These are phyloP conservation scores for Cercopithecus diana DNA, from an alignment of 2,797 vertebrate species.

Conservation along the genomic window DNA sequence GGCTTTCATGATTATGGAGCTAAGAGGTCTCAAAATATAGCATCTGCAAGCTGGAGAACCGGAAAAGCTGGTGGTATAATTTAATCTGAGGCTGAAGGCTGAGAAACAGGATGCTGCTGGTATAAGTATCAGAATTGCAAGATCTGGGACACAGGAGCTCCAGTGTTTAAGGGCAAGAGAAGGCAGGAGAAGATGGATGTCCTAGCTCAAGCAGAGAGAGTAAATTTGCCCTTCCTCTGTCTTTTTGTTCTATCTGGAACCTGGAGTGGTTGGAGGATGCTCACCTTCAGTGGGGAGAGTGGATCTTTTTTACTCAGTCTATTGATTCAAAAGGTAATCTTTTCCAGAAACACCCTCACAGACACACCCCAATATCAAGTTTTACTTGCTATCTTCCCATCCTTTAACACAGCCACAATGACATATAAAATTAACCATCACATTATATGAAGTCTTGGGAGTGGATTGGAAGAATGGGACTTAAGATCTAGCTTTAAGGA, in stretches of 20 bases:
- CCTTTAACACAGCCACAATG: neutral
- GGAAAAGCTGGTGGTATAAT: neutral
- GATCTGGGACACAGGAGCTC: neutral
- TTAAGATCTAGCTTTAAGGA: neutral
- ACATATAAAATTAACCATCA: neutral
- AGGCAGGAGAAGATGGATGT: neutral
- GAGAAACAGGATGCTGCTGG: neutral
- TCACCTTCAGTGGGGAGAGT: neutral
- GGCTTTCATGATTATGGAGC: neutral
- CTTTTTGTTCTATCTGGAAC: neutral
- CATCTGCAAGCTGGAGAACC: neutral
- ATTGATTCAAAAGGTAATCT: neutral
- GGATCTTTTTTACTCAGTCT: neutral
- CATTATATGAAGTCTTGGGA: neutral
- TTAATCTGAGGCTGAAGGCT: neutral
- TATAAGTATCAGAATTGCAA: neutral
- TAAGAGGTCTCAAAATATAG: neutral
- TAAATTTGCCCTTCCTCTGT: neutral
- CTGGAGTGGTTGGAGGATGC: too few relatives aligned
- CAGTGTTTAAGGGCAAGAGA: neutral
- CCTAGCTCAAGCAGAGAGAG: neutral
- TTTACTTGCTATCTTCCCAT: neutral
- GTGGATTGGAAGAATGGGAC: neutral
- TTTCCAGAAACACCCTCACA: neutral
- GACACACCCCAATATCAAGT: neutral